Conservation (phyloP, 2,113 vertebrate genomes). For the Heterotis niloticus region DNA sequence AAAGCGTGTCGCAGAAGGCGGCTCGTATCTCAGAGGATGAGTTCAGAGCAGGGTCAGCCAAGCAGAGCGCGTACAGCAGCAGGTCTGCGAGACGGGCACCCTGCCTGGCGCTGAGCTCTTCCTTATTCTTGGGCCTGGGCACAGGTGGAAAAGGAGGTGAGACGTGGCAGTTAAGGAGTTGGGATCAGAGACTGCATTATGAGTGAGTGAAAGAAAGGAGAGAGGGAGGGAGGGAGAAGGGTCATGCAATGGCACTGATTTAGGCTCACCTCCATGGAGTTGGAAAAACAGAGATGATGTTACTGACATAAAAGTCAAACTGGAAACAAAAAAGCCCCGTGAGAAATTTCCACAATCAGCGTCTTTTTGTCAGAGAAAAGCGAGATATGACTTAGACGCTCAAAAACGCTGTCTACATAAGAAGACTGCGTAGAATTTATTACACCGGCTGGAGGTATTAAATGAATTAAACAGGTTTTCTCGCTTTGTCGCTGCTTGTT, state of each 20-base stretch:
- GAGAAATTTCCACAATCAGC: background rate
- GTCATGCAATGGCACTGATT: background rate
- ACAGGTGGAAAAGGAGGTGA: conserved; percentile 62
- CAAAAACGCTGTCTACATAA: background rate
- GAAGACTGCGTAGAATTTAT: background rate
- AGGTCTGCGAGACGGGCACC: conserved; percentile 70
- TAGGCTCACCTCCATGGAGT: background rate
- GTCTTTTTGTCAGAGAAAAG: background rate
- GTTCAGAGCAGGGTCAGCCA: conserved; percentile 90
- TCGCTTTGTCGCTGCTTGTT: background rate
- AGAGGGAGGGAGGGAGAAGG: background rate
- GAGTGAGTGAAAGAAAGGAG: background rate
- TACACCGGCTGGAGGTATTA: background rate
- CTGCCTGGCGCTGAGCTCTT: conserved; percentile 77
- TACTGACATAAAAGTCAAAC: background rate
- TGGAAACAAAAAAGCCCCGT: background rate
- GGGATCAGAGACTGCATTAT: no score
- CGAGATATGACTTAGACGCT: background rate
- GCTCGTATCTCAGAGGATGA: conserved; percentile 69
- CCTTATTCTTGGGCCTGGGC: conserved; percentile 60
- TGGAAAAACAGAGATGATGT: background rate
- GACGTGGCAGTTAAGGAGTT: conserved; percentile 10
- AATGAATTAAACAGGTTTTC: background rate
- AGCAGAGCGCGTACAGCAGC: conserved; percentile 81
- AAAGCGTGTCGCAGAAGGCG: conserved; percentile 53